Conservation (phyloP, 53 echinoderm and acorn worm genomes). For the Hippasteria phrygiana region DNA sequence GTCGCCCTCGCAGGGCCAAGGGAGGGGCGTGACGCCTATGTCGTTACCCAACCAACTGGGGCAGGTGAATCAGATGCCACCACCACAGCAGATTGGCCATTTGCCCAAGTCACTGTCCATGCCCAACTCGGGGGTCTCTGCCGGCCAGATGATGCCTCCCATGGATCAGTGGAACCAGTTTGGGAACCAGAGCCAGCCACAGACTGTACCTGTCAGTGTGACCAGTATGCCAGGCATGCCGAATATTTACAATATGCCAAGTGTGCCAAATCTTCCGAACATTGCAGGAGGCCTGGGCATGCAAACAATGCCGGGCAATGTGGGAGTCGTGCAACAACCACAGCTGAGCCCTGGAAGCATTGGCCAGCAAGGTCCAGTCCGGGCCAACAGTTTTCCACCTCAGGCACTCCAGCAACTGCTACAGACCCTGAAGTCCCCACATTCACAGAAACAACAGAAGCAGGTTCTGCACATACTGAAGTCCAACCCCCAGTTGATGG, state of each 20-base stretch:
- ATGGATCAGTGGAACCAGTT: constrained; percentile 86
- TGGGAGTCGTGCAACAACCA: constrained; percentile 62
- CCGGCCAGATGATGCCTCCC: constrained; percentile 64
- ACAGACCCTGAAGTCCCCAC: constrained; percentile 86
- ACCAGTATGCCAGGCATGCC: constrained; percentile 64
- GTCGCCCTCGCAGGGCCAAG: constrained; percentile 61
- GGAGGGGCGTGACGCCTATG: constrained; percentile 47
- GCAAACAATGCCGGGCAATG: constrained; percentile 62
- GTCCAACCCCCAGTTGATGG: constrained; percentile 97
- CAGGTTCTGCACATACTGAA: constrained; percentile 92
- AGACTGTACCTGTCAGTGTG: constrained; percentile 49
- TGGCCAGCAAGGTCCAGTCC: constrained; percentile 70
- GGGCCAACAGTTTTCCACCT: constrained; percentile 73
- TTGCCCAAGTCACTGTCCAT: constrained; percentile 70
- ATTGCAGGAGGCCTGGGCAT: constrained; percentile 65
- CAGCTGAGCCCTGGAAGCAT: constrained; percentile 47
- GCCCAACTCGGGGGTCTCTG: constrained; percentile 66
- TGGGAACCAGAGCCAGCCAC: constrained; percentile 76
- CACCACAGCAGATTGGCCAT: constrained; percentile 58
- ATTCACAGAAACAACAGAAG: constrained; percentile 87
- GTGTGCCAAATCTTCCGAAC: constrained; percentile 51
- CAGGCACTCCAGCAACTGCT: constrained; percentile 92
- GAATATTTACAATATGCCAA: constrained; percentile 69
- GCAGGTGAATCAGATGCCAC: constrained; percentile 66
- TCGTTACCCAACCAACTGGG: constrained; percentile 39